These are phyloP conservation scores for Dicycla oo DNA, from an alignment of 2,888 invertebrate genomes.

Conservation along the genomic window DNA sequence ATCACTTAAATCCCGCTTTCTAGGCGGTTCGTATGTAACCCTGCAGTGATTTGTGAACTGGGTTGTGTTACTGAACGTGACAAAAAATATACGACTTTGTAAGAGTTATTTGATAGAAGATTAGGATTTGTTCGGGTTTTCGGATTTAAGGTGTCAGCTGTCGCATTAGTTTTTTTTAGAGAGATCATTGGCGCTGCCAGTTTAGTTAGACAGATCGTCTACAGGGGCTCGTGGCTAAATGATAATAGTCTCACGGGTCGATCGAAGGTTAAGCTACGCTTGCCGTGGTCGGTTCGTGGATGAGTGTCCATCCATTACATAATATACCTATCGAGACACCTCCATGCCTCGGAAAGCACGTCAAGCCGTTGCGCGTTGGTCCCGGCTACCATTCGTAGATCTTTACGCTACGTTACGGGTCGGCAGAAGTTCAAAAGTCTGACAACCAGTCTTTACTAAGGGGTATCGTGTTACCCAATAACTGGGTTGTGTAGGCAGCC, in stretches of 20 bases:
- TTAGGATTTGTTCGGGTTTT: constrained; percentile 17
- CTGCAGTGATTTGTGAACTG: constrained; percentile 55
- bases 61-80: constrained; percentile 32
- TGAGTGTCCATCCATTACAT: too few species aligned
- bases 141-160: constrained; percentile 7
- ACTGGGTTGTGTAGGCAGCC: too few species aligned
- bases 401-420: too few species aligned
- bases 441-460: too few species aligned
- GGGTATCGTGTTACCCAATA: too few species aligned
- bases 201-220: not conserved
- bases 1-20: constrained; percentile 41
- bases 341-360: too few species aligned
- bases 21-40: constrained; percentile 23
- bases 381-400: not conserved
- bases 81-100: constrained; percentile 40
- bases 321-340: too few species aligned
- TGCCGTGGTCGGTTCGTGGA: not conserved
- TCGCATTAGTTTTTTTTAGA: not conserved
- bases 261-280: not conserved
- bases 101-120: constrained; percentile 38
- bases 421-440: too few species aligned
- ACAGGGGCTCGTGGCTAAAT: too few species aligned
- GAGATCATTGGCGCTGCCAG: too few species aligned
- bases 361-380: not conserved
- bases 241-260: not conserved